Evolutionary conservation across 2,888 invertebrate species (phyloP), one percentile per base, ranked within the genome.

Genomic region (Thera obeliscata): DNA sequence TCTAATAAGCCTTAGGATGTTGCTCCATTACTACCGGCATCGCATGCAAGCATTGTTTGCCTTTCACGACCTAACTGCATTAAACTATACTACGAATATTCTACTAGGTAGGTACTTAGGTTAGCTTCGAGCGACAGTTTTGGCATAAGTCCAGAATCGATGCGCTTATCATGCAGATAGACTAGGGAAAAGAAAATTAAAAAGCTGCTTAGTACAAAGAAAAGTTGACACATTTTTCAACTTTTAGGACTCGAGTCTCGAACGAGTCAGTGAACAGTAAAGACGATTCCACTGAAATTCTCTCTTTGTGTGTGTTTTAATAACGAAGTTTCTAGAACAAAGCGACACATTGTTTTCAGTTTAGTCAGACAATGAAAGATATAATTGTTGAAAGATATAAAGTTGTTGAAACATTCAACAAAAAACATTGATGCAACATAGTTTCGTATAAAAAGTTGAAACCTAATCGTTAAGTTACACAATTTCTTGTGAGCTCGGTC

Each of bases 401-500:
- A 33, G 38, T 7, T 5, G 59, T 55, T 55, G 41, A 48, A 59
- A 49, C 38, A 48, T 61, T 55, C 48, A 33, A 33, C 55, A 56
- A 41, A 56, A 64, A 57, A 68, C 46, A 59, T 38, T 69, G 41
- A 69, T 69, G 65, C 55, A 65, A 65, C 48, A 35, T 38, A 52
- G 12, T 55, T 46, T 43, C 12, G 36, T 50, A 61, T 56, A 56
- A 22, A 46, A 56, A n/a, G 48, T 38, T 22, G 58, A 54, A 66
- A 63, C 63, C 61, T 57, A 69, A 69, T 66, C 59, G 22, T 57
- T 12, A 9, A 56, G 54, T 76, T 77, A 67, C 70, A 70, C 67
- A 74, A 71, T 60, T 71, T 75, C 78, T 77, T 80, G 43, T 9
- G 79, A 79, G 78, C 73, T 75, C 22, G 61, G 69, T 73, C 78